Evolutionary conservation across 2,888 invertebrate genomes (phyloP).

Genomic region (Aelia acuminata): DNA sequence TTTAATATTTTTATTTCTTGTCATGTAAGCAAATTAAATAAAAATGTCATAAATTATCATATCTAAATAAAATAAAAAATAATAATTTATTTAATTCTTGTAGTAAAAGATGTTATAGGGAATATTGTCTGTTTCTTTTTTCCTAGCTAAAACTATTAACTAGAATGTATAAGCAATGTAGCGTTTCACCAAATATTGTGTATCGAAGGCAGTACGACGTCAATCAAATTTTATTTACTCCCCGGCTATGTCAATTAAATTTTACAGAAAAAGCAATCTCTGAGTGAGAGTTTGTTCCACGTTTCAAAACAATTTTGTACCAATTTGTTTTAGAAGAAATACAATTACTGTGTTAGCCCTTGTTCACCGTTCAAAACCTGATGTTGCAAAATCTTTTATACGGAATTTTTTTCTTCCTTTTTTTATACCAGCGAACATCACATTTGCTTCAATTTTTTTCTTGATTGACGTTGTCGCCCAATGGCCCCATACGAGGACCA

Average conservation of each 20-base stretch:
- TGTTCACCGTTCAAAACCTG: background rate
- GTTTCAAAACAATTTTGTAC: conserved; percentile 39
- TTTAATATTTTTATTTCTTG: no score
- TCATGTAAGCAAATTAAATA: no score
- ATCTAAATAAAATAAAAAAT: no score
- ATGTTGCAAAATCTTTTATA: background rate
- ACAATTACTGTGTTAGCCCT: conserved; percentile 18
- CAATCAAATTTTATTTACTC: conserved; percentile 25
- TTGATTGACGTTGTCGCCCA: conserved; percentile 39
- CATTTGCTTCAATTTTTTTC: conserved; percentile 53
- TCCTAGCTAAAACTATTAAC: background rate
- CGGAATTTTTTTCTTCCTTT: background rate
- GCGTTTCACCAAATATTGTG: background rate
- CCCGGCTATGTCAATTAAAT: background rate
- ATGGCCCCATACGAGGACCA: background rate
- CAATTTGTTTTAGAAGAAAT: conserved; percentile 41
- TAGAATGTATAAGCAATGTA: background rate
- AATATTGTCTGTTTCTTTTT: background rate
- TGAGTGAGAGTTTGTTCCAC: background rate
- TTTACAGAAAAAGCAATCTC: conserved; percentile 28
- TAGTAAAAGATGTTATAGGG: no score
- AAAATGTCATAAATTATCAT: no score
- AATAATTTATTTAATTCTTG: no score
- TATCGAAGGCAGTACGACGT: background rate
- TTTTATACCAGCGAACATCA: conserved; percentile 17